phyloP scores from a whole-genome alignment of 2,113 vertebrate species.

The Alouatta palliata region DNA sequence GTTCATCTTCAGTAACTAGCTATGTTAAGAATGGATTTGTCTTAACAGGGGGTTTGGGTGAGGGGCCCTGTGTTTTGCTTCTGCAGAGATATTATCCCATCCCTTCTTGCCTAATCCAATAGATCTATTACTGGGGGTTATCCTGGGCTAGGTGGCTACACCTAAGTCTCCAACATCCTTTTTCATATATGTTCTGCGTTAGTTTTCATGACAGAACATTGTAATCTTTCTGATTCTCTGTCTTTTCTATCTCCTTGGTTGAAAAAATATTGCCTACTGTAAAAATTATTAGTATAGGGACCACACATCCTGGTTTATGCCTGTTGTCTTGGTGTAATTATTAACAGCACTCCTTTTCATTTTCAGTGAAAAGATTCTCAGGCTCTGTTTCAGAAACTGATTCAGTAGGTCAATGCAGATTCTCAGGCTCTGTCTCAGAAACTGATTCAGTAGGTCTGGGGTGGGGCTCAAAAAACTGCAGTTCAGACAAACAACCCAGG shows the following conservation, averaged over 20 bases:
- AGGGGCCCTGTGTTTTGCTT: neutral
- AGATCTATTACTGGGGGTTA: neutral
- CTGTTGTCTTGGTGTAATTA: neutral
- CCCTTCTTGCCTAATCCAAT: neutral
- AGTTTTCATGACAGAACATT: neutral
- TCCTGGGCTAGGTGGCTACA: neutral
- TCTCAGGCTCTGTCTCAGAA: neutral
- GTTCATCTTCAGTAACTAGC: neutral
- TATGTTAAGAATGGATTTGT: neutral
- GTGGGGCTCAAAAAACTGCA: neutral
- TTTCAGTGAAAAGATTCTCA: neutral
- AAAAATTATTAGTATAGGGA: neutral
- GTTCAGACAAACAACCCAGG: neutral
- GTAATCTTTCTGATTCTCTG: neutral
- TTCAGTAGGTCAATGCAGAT: neutral
- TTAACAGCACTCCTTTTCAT: neutral
- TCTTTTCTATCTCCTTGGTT: neutral
- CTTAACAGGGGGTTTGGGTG: fast-evolving
- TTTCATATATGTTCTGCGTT: neutral
- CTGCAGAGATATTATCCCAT: neutral
- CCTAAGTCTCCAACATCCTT: neutral
- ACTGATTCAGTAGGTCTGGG: neutral
- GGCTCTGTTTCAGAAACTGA: neutral
- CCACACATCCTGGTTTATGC: neutral
- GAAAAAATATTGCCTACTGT: neutral